Base-by-base conservation (phyloP, 1,140 invertebrate species). In the Palaemon carinicauda region DNA sequence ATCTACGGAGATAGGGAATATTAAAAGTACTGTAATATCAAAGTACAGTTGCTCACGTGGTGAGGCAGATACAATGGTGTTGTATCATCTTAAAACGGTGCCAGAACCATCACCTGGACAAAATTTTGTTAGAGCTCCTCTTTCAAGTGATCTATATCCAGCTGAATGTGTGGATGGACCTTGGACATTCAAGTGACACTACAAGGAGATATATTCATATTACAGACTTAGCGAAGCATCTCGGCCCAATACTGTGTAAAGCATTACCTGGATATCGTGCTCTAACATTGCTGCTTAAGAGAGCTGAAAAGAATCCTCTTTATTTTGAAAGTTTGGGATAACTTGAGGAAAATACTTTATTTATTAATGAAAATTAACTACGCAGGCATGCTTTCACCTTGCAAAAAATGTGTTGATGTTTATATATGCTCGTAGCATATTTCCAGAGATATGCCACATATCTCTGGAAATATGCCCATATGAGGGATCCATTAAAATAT, bases 81-180 rank as follows among this genome's bases (percentile, higher is more conserved):
- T n/a, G 60, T 69, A 69, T 27, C 9, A 69, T 69, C 33, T 75
- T 21, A 75, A 31, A 9, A 31, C 41, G 21, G 5, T 75, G 73
- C 41, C 73, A 75, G 29, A 75, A 75, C 10, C 24, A 41, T 27
- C 15, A 75, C 14, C 14, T 33, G 29, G 29, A 75, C 14, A 9
- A 41, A n/a, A n/a, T n/a, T n/a, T n/a, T n/a, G n/a, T n/a, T n/a
- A n/a, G 41, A 33, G 12, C 73, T 75, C 41, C 73, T 75, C 10
- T 75, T 33, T 31, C 73, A 31, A 33, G 29, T 33, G 27, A 75
- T 14, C 12, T 14, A 75, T 33, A 24, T 75, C 9, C 29, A 75
- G 29, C 27, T 31, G 14, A 75, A 75, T 75, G 73, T 41, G 73
- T 75, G 73, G 73, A 75, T 75, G 73, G 73, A 31, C 73, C 73